Conservation (phyloP, 2,888 invertebrate genomes). For the Miltochrista miniata region DNA sequence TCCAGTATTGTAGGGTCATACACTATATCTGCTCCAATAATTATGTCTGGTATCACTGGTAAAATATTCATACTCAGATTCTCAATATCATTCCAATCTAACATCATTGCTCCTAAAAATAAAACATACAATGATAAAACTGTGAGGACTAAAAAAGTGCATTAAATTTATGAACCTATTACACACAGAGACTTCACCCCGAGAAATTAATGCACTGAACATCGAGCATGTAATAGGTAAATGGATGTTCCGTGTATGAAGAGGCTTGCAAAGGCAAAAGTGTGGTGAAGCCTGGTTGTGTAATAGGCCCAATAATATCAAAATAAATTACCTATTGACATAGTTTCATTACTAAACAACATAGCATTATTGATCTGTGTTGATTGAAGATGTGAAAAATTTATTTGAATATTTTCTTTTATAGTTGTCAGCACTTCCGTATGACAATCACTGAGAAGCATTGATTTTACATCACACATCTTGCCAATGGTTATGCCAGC, state of each 20-base stretch:
- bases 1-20: conserved; percentile 70
- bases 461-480: conserved; percentile 76
- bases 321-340: conserved; percentile 44
- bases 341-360: conserved; percentile 33
- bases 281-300: too few relatives aligned
- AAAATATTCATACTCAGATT: conserved; percentile 39
- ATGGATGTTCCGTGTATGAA: too few relatives aligned
- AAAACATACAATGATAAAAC: neutral
- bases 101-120: conserved; percentile 55
- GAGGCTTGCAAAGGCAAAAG: too few relatives aligned
- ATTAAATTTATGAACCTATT: too few relatives aligned
- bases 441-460: conserved; percentile 89
- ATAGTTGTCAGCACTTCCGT: conserved; percentile 85
- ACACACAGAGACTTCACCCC: too few relatives aligned
- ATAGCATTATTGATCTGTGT: conserved; percentile 20
- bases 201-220: too few relatives aligned
- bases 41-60: conserved; percentile 64
- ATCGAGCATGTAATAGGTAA: too few relatives aligned
- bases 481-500: conserved; percentile 86
- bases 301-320: too few relatives aligned
- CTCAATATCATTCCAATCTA: conserved; percentile 65
- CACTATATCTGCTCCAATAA: conserved; percentile 74
- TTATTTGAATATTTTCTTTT: conserved; percentile 85
- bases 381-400: conserved; percentile 64
- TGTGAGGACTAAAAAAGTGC: neutral